A percentile compares a stretch with the other conserved stretches of the same genome.
Evolutionary conservation across 2,888 invertebrate species (phyloP).

Genomic region (Erebia ligea): DNA sequence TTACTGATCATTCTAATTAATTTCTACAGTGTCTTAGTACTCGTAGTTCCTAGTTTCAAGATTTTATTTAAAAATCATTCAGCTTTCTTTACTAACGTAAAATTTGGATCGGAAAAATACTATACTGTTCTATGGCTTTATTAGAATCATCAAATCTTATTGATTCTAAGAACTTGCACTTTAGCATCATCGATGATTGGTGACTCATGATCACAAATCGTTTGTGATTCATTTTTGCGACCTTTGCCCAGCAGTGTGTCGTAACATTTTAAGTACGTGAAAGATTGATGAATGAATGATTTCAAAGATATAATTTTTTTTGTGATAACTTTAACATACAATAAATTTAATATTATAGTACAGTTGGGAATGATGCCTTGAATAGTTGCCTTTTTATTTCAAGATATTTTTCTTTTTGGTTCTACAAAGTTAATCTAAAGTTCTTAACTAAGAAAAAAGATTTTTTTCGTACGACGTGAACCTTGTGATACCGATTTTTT

Average conservation of each 20-base stretch:
- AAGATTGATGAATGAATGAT: neutral
- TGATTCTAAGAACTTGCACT: slow-evolving; percentile 20
- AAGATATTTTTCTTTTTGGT: neutral
- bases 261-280: slow-evolving; percentile 4
- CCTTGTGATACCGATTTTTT: slow-evolving; percentile 5
- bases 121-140: neutral
- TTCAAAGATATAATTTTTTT: neutral
- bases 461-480: neutral
- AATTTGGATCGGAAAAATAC: slow-evolving; percentile 3
- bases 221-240: slow-evolving; percentile 45
- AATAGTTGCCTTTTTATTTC: neutral
- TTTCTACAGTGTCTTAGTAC: neutral
- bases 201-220: slow-evolving; percentile 49
- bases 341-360: no score
- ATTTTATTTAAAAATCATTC: no score
- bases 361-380: no score
- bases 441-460: neutral
- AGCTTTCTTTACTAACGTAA: no score
- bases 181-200: slow-evolving; percentile 44
- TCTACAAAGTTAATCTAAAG: neutral
- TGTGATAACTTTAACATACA: neutral
- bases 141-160: slow-evolving; percentile 12
- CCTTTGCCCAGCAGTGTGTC: slow-evolving; percentile 12
- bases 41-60: neutral
- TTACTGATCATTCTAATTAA: no score